Conservation (phyloP, 2,113 vertebrate genomes). For the Casuarius casuarius region DNA sequence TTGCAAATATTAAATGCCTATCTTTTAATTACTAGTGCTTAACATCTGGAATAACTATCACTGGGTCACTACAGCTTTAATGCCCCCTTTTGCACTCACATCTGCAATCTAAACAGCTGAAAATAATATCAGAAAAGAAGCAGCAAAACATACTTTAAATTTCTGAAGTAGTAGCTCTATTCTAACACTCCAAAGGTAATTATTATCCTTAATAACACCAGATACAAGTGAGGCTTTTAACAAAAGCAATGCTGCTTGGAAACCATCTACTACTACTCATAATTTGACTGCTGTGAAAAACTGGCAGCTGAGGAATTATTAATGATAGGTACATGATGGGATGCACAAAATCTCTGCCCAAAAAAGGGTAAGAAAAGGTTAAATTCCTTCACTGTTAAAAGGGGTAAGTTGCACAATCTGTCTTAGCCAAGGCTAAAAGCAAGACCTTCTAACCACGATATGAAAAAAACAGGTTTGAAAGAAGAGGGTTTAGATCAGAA, state of each 20-base stretch:
- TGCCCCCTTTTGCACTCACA: background rate
- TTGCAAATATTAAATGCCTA: background rate
- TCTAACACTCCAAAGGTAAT: constrained; percentile 56
- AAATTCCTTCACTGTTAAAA: background rate
- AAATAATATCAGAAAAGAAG: constrained; percentile 39
- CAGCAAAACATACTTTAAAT: constrained; percentile 47
- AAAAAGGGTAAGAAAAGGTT: constrained; percentile 32
- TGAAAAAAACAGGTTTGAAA: background rate
- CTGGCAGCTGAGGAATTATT: constrained; percentile 66
- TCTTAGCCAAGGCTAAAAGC: background rate
- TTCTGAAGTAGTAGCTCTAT: constrained; percentile 29
- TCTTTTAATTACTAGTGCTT: background rate
- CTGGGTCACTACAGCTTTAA: constrained; percentile 14
- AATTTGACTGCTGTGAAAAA: constrained; percentile 63
- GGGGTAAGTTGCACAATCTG: background rate
- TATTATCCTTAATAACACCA: constrained; percentile 72
- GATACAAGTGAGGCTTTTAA: constrained; percentile 69
- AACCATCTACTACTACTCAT: constrained; percentile 64
- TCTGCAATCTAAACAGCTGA: constrained; percentile 12
- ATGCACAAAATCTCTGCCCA: constrained; percentile 61
- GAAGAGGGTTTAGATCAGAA: background rate
- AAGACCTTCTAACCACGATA: background rate
- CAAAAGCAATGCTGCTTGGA: constrained; percentile 70
- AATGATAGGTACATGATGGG: constrained; percentile 42
- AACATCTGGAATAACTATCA: background rate